Percentiles rank a stretch among this genome's conserved stretches.
phyloP scores from a whole-genome alignment of 2,888 invertebrate genomes.

The Synergus itoensis region DNA sequence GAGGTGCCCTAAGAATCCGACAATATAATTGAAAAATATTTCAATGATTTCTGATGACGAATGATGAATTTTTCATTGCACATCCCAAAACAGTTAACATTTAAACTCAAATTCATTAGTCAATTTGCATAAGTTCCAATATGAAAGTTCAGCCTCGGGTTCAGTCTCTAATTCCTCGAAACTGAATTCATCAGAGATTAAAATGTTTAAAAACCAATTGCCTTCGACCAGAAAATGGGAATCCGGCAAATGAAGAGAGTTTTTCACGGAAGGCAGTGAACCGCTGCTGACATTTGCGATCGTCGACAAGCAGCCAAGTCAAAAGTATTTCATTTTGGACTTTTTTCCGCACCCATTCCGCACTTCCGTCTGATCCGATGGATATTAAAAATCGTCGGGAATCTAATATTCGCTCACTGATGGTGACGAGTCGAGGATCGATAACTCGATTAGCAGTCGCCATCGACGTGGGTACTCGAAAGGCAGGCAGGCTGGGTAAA shows the following conservation, averaged over 20 bases:
- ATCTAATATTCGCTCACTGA: conserved; percentile 65
- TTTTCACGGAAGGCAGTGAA: conserved; percentile 28
- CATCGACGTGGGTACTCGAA: conserved; percentile 56
- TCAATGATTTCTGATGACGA: too few relatives aligned
- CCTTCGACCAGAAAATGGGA: background rate
- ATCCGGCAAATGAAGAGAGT: conserved; percentile 26
- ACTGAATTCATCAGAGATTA: background rate
- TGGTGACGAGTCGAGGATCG: conserved; percentile 63
- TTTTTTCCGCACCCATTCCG: conserved; percentile 12
- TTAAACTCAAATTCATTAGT: background rate
- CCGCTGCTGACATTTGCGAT: conserved; percentile 20
- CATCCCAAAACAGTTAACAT: background rate
- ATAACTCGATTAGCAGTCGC: conserved; percentile 71
- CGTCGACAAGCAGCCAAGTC: conserved; percentile 19
- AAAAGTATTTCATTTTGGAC: conserved; percentile 35
- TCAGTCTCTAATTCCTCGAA: background rate
- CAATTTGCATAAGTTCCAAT: conserved; percentile 45
- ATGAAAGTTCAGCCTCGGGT: conserved; percentile 43
- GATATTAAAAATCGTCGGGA: conserved; percentile 63
- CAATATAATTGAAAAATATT: too few relatives aligned
- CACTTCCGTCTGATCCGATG: conserved; percentile 30
- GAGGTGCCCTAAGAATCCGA: background rate
- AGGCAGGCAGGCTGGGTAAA: conserved; percentile 36
- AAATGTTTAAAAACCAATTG: background rate
- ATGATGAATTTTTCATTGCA: too few relatives aligned